Conservation (phyloP, 2,888 invertebrate species). For the Lasioglossum lativentre region DNA sequence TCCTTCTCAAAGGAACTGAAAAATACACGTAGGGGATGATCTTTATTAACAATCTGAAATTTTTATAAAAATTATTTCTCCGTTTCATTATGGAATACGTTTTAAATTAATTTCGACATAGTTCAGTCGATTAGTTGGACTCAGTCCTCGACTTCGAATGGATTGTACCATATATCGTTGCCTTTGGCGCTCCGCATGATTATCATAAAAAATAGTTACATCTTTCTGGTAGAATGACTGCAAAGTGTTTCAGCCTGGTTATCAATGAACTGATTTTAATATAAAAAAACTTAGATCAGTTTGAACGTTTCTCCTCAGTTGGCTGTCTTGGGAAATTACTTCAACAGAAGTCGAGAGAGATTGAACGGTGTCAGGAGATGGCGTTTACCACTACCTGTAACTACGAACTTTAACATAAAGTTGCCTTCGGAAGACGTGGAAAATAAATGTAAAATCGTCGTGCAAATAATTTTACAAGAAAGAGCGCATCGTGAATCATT, state of each 20-base stretch:
- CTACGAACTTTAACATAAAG: background rate
- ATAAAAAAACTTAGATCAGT: conserved; percentile 12
- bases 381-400: background rate
- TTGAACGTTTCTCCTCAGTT: background rate
- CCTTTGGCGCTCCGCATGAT: background rate
- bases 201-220: conserved; percentile 7
- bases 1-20: background rate
- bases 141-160: too few relatives aligned
- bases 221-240: background rate
- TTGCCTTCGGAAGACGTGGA: background rate
- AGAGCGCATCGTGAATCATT: too few relatives aligned
- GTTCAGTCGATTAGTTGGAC: background rate
- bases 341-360: background rate
- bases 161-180: background rate
- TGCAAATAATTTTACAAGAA: background rate
- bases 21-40: background rate
- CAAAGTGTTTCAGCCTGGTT: background rate
- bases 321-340: background rate
- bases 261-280: conserved; percentile 12
- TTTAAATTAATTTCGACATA: background rate
- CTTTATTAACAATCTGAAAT: too few relatives aligned
- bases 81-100: background rate
- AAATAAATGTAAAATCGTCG: background rate
- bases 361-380: conserved; percentile 3
- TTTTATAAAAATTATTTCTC: too few relatives aligned